phyloP scores from a whole-genome alignment of 2,888 invertebrate genomes.

The Dendrolimus houi region DNA sequence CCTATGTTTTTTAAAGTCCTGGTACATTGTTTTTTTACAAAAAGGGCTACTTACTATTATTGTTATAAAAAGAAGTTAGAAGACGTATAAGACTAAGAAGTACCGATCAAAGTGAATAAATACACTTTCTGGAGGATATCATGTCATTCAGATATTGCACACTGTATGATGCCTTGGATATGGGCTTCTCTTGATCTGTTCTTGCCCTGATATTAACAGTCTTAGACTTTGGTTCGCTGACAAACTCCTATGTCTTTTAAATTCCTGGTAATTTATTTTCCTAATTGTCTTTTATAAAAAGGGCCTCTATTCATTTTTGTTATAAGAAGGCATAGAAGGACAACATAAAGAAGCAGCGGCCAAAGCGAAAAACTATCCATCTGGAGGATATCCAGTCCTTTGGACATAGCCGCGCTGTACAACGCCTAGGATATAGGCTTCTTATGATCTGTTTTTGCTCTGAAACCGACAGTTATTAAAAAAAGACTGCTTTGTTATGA shows the following conservation, averaged over 20 bases:
- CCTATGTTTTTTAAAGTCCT: too few relatives aligned
- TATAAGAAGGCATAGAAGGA: constrained; percentile 76
- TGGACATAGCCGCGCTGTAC: constrained; percentile 94
- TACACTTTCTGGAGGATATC: constrained; percentile 98
- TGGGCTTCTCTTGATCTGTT: constrained; percentile 90
- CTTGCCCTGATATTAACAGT: not conserved
- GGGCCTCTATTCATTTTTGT: too few relatives aligned
- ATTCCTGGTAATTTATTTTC: too few relatives aligned
- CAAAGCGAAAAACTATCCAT: constrained; percentile 96
- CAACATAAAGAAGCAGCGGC: constrained; percentile 97
- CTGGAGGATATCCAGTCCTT: constrained; percentile 96
- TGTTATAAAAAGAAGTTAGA: constrained; percentile 71
- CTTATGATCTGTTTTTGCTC: constrained; percentile 79
- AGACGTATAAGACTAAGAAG: constrained; percentile 96
- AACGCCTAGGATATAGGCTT: constrained; percentile 97
- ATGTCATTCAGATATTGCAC: constrained; percentile 95
- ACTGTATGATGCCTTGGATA: constrained; percentile 95
- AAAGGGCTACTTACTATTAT: too few relatives aligned
- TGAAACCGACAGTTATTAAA: not conserved
- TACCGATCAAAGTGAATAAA: constrained; percentile 96
- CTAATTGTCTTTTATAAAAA: too few relatives aligned
- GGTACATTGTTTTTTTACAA: too few relatives aligned
- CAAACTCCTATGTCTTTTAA: too few relatives aligned
- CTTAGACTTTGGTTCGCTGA: not conserved
- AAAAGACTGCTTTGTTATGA: not conserved